These are phyloP conservation scores for Ptyas mucosa DNA, from an alignment of 2,113 vertebrate genomes.

Conservation along the genomic window DNA sequence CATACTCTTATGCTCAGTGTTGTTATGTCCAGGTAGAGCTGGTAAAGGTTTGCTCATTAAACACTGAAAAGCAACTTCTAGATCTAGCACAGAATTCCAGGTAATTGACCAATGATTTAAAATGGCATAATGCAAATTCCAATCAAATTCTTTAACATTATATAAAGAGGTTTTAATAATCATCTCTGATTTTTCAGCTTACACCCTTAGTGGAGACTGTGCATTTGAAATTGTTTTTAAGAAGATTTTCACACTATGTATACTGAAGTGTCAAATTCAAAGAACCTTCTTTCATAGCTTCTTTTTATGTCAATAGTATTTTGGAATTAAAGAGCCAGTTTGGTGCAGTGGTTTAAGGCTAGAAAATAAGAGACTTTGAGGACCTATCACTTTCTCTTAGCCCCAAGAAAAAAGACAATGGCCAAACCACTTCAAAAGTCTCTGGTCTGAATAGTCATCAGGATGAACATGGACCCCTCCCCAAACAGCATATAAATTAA, in stretches of 20 bases:
- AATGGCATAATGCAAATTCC: not conserved
- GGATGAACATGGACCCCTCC: not conserved
- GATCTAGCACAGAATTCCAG: not conserved
- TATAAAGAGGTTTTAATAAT: not conserved
- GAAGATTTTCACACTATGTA: not conserved
- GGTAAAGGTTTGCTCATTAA: not conserved
- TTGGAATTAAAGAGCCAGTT: not conserved
- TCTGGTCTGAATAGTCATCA: not conserved
- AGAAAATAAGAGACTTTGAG: not conserved
- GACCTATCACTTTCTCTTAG: not conserved
- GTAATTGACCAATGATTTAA: not conserved
- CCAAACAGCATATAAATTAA: not conserved
- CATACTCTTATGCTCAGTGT: not conserved
- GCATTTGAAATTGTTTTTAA: not conserved
- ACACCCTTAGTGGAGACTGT: not conserved
- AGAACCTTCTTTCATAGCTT: not conserved
- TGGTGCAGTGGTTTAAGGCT: not conserved
- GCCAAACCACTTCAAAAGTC: not conserved
- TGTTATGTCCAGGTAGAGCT: not conserved
- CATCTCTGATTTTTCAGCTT: not conserved
- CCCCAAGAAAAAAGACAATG: not conserved
- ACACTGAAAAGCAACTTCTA: not conserved
- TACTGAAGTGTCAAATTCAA: not conserved
- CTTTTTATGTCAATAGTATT: not conserved
- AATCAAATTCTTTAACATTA: not conserved